phyloP scores from a whole-genome alignment of 2,888 invertebrate species.

The Gortyna flavago region DNA sequence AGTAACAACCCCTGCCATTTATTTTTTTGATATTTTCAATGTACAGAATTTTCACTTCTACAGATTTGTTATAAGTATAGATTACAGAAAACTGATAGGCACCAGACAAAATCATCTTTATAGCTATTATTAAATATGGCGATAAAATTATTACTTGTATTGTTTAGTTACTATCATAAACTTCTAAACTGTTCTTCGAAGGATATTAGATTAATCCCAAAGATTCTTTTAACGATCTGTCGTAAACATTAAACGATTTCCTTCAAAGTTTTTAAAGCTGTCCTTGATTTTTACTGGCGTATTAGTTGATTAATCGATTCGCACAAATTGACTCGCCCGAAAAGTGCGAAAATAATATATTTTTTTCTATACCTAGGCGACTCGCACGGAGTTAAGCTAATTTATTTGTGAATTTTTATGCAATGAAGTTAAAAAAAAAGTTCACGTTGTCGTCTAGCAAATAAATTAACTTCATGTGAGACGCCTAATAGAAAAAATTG shows the following conservation, averaged over 20 bases:
- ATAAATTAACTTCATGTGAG: too few species aligned
- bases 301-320: not conserved
- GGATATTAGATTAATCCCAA: constrained; percentile 2
- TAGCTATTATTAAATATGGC: not conserved
- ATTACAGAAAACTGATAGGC: too few species aligned
- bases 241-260: constrained; percentile 32
- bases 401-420: too few species aligned
- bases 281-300: constrained; percentile 11
- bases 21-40: too few species aligned
- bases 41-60: too few species aligned
- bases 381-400: too few species aligned
- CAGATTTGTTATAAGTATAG: too few species aligned
- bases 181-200: constrained; percentile 4
- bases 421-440: too few species aligned
- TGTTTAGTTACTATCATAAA: constrained; percentile 22
- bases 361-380: not conserved
- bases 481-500: too few species aligned
- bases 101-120: not conserved
- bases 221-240: constrained; percentile 20
- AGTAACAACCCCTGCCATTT: too few species aligned
- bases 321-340: not conserved
- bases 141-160: constrained; percentile 14
- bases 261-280: constrained; percentile 34
- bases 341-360: not conserved
- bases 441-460: too few species aligned